A percentile compares a stretch with the other conserved stretches of the same genome.
phyloP scores from a whole-genome alignment of 2,797 vertebrate species.

The Trachurus trachurus region DNA sequence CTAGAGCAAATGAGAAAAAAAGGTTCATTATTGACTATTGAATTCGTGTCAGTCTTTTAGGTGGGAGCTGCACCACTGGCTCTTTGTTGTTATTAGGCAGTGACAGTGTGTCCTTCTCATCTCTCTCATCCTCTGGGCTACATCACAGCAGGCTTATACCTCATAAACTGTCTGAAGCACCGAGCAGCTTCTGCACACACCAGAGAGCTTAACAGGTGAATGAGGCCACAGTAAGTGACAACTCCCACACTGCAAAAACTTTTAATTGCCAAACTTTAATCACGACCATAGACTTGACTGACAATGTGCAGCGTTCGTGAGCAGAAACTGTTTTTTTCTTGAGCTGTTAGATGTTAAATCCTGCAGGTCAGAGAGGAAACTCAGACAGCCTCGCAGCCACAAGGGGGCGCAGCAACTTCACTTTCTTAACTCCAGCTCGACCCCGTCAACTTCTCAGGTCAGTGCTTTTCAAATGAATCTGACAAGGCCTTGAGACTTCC shows the following conservation, averaged over 20 bases:
- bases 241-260: not conserved
- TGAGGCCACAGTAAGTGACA: not conserved
- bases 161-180: conserved; percentile 1
- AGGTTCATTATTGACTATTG: not conserved
- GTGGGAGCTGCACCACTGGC: not conserved
- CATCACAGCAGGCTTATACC: not conserved
- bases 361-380: not conserved
- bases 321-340: not conserved
- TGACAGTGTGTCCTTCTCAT: not conserved
- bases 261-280: conserved; percentile 16
- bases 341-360: not conserved
- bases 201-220: not conserved
- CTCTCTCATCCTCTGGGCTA: not conserved
- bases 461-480: conserved; percentile 27
- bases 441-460: not conserved
- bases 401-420: conserved; percentile 48
- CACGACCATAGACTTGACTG: not conserved
- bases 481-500: conserved; percentile 26
- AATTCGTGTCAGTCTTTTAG: not conserved
- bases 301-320: not conserved
- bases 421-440: conserved; percentile 1
- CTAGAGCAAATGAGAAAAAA: not conserved
- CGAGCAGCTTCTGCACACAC: not conserved
- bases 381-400: conserved; percentile 29
- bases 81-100: not conserved